phyloP scores from a whole-genome alignment of 2,888 invertebrate species.

The Dolomedes plantarius region DNA sequence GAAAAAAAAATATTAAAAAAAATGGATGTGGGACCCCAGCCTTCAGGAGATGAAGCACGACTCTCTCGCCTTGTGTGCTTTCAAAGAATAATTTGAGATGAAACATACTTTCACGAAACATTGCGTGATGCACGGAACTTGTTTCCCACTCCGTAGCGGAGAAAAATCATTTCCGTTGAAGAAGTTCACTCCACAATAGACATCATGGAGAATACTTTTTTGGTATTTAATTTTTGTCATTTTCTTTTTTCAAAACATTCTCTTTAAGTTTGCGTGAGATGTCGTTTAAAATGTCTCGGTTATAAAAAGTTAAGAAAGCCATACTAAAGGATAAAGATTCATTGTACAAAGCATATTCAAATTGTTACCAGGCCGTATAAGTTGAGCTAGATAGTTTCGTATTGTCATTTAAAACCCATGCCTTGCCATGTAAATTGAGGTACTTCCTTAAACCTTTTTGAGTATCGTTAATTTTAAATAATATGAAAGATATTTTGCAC shows the following conservation, averaged over 20 bases:
- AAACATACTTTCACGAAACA: constrained; percentile 64
- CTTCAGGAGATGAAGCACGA: constrained; percentile 63
- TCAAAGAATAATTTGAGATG: constrained; percentile 69
- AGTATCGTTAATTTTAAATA: no score
- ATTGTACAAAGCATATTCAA: neutral
- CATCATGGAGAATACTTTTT: constrained; percentile 58
- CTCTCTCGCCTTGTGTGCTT: constrained; percentile 45
- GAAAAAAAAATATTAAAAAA: neutral
- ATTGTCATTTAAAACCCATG: no score
- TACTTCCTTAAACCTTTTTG: no score
- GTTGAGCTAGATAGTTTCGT: neutral
- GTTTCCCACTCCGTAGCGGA: constrained; percentile 63
- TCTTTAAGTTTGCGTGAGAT: constrained; percentile 59
- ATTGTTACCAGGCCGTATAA: neutral
- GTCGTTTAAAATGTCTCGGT: constrained; percentile 42
- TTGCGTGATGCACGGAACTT: constrained; percentile 64
- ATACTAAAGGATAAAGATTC: neutral
- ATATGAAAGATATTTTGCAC: no score
- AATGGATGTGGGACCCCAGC: constrained; percentile 32
- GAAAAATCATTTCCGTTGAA: constrained; percentile 61
- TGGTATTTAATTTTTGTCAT: constrained; percentile 56
- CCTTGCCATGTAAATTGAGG: no score
- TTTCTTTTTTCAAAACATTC: constrained; percentile 25
- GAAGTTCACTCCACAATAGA: constrained; percentile 56
- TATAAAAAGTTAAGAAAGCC: constrained; percentile 19